Evolutionary conservation across 2,113 vertebrate genomes (phyloP).

Genomic region (Gymnarchus niloticus): DNA sequence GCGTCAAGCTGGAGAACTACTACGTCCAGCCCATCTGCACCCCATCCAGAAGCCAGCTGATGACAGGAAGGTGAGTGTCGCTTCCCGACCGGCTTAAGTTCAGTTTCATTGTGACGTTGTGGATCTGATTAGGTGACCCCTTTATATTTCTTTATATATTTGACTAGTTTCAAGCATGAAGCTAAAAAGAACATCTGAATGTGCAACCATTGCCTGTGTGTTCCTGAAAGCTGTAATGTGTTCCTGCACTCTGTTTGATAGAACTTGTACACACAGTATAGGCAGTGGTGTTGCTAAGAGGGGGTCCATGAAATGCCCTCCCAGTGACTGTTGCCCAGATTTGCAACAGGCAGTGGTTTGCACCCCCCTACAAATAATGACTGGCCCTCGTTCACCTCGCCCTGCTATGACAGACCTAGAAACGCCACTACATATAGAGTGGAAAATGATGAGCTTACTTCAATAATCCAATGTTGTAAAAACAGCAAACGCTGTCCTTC

Average conservation of each 20-base stretch:
- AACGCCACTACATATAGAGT: not conserved
- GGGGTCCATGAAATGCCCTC: too few species aligned
- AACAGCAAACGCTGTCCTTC: not conserved
- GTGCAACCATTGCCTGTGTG: not conserved
- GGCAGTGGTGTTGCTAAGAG: too few species aligned
- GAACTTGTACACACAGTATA: too few species aligned
- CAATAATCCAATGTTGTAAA: not conserved
- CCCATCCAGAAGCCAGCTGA: conserved; percentile 89
- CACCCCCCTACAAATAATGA: too few species aligned
- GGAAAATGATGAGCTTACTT: not conserved
- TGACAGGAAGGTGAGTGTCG: conserved; percentile 87
- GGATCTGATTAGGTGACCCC: not conserved
- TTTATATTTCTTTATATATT: not conserved
- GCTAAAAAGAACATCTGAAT: not conserved
- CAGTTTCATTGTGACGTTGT: not conserved
- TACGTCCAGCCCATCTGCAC: conserved; percentile 97
- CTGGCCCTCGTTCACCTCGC: too few species aligned
- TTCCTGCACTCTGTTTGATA: too few species aligned
- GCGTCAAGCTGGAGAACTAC: conserved; percentile 97
- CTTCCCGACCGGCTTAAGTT: not conserved
- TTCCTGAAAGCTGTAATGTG: too few species aligned
- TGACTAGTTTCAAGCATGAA: not conserved
- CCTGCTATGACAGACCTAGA: too few species aligned
- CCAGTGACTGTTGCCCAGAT: too few species aligned
- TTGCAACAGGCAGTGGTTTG: too few species aligned